Evolutionary conservation across 2,888 invertebrate species (phyloP), one percentile per base, ranked within the genome.

Genomic region (Margaritifera margaritifera): DNA sequence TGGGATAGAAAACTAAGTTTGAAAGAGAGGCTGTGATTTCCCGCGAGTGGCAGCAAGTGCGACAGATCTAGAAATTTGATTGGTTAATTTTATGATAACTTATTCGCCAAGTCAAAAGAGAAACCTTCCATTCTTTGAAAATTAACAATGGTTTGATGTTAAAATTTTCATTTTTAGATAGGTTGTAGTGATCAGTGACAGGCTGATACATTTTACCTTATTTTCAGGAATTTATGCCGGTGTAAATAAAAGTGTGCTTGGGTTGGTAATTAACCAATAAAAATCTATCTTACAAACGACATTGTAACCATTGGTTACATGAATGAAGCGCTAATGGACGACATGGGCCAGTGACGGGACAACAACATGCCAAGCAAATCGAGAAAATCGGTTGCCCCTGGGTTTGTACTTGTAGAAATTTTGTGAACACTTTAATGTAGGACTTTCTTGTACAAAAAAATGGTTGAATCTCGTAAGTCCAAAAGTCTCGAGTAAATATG

Each of bases 11-110:
- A 76, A 71, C 68, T 71, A 19, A 56, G 5, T 58, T 57, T 68
- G 72, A 84, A 83, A 88, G 80, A 84, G 87, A 87, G 87, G 86
- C 84, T 72, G 56, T 52, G 58, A 57, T 70, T 72, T 66, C 69
- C 66, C 68, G 70, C 69, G 64, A 55, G 51, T 56, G 63, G 57
- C 50, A 61, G 66, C 71, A 70, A 74, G 27, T 68, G 57, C 58
- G 54, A 54, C 6, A 42, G 58, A 68, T 42, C 64, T 24, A n/a
- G 31, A 3, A 15, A 50, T 78, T 70, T 75, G 62, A 81, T 84
- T 81, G 82, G 82, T 27, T 68, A 60, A 61, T 66, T 61, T 60
- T 60, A 54, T 64, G 51, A 59, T 66, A 55, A 50, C 50, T 52
- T 61, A n/a, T 61, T 19, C 0, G 24, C 42, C 51, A 61, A 50